These are phyloP conservation scores for Ophion costatus DNA, from an alignment of 2,888 invertebrate species.

Conservation along the genomic window DNA sequence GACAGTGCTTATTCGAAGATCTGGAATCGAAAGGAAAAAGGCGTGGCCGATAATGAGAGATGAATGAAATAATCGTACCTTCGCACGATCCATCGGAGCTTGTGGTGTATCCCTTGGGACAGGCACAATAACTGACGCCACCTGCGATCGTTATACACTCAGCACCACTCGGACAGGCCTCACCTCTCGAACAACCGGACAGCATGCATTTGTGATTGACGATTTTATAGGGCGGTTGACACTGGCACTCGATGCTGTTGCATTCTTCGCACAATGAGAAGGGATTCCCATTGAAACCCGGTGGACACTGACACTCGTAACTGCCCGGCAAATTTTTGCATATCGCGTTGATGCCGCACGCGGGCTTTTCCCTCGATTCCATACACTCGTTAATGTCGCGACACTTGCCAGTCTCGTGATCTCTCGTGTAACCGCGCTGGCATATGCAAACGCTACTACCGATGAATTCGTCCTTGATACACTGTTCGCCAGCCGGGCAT, in stretches of 20 bases:
- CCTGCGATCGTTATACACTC: constrained; percentile 96
- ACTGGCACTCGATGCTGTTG: constrained; percentile 92
- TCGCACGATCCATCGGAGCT: constrained; percentile 92
- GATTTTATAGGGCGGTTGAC: constrained; percentile 94
- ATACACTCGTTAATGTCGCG: constrained; percentile 94
- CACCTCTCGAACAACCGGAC: constrained; percentile 92
- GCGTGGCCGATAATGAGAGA: not conserved
- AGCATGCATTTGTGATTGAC: constrained; percentile 93
- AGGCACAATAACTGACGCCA: constrained; percentile 96
- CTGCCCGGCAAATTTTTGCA: constrained; percentile 97
- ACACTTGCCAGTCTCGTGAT: constrained; percentile 90
- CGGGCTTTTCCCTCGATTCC: constrained; percentile 89
- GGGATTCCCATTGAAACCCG: constrained; percentile 95
- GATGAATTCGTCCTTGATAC: constrained; percentile 90
- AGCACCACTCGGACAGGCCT: constrained; percentile 93
- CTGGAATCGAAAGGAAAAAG: not conserved
- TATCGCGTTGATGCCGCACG: constrained; percentile 94
- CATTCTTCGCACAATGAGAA: constrained; percentile 94
- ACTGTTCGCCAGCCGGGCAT: constrained; percentile 93
- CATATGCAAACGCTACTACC: constrained; percentile 95
- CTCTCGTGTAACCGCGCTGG: constrained; percentile 93
- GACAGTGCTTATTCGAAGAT: too few relatives aligned
- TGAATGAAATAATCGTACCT: constrained; percentile 77
- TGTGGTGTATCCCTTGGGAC: constrained; percentile 93
- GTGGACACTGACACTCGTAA: constrained; percentile 95